Conservation (phyloP, 2,888 invertebrate species). For the Tubulanus polymorphus region DNA sequence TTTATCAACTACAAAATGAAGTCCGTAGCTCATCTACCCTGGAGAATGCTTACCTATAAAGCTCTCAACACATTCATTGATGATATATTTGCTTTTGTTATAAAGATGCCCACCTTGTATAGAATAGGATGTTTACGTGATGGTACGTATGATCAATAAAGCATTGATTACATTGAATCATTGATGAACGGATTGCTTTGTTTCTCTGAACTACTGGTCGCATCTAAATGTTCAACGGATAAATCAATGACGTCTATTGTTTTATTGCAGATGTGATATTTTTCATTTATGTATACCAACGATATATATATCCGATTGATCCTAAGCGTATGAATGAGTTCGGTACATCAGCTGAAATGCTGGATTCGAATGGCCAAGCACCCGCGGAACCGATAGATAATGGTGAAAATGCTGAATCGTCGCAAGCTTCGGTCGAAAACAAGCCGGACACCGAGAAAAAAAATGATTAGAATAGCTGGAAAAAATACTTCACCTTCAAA, state of each 20-base stretch:
- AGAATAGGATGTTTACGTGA: slow-evolving; percentile 96
- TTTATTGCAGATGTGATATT: slow-evolving; percentile 84
- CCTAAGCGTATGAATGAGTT: slow-evolving; percentile 93
- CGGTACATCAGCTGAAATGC: slow-evolving; percentile 94
- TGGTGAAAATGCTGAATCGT: slow-evolving; percentile 8
- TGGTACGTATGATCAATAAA: slow-evolving; percentile 57
- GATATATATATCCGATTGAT: slow-evolving; percentile 98
- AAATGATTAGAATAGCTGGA: slow-evolving; percentile 23
- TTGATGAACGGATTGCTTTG: not conserved
- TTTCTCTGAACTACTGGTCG: not conserved
- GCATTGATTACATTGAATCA: not conserved
- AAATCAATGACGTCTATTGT: not conserved
- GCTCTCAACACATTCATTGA: slow-evolving; percentile 99
- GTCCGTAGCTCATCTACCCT: slow-evolving; percentile 97
- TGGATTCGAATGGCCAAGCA: slow-evolving; percentile 53
- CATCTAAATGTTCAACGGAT: not conserved
- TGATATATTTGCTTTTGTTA: slow-evolving; percentile 99
- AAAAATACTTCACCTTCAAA: not conserved
- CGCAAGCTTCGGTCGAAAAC: slow-evolving; percentile 5
- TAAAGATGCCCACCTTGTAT: slow-evolving; percentile 99
- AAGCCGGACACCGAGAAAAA: slow-evolving; percentile 34
- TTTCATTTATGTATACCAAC: slow-evolving; percentile 97
- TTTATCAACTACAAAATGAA: slow-evolving; percentile 99
- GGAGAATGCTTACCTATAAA: slow-evolving; percentile 99
- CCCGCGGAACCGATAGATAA: slow-evolving; percentile 1